A percentile compares a stretch with the other conserved stretches of the same genome.
These are phyloP conservation scores for Rhyacichthys aspro DNA, from an alignment of 2,797 vertebrate species.

Conservation along the genomic window DNA sequence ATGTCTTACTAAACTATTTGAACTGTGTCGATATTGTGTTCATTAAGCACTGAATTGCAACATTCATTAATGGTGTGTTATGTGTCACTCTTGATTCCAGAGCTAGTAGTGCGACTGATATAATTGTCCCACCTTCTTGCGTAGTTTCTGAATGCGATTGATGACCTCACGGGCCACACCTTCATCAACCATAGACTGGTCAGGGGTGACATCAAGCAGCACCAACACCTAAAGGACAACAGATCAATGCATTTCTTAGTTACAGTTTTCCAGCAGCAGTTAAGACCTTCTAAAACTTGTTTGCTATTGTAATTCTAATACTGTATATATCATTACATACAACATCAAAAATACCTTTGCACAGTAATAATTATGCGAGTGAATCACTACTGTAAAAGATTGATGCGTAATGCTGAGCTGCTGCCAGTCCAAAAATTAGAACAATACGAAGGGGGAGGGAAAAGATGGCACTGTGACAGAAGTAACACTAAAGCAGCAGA, in stretches of 20 bases:
- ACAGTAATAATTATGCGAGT: conserved; percentile 22
- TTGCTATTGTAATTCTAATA: no score
- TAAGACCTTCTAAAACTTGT: no score
- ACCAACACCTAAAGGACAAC: conserved; percentile 85
- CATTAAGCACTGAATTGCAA: conserved; percentile 59
- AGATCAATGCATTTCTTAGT: conserved; percentile 2
- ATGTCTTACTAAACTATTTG: conserved; percentile 24
- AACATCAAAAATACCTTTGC: no score
- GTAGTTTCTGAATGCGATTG: conserved; percentile 98
- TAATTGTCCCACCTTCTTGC: conserved; percentile 89
- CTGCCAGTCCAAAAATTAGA: conserved; percentile 26
- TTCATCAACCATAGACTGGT: conserved; percentile 96
- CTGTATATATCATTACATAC: no score
- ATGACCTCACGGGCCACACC: conserved; percentile 97
- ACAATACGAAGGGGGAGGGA: conserved; percentile 15
- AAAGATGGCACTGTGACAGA: conserved; percentile 27
- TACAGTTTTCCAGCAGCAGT: no score
- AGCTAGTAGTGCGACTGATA: conserved; percentile 37
- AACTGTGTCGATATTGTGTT: conserved; percentile 29
- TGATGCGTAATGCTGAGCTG: conserved; percentile 27
- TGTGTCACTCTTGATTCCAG: conserved; percentile 44
- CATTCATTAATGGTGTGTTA: conserved; percentile 57
- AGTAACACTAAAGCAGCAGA: conserved; percentile 24
- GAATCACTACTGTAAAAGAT: conserved; percentile 26
- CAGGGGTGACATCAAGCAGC: conserved; percentile 91